A percentile compares a stretch with the other conserved stretches of the same genome.
Conservation (phyloP, 2,113 vertebrate genomes). For the Sinocyclocheilus anshuiensis region DNA sequence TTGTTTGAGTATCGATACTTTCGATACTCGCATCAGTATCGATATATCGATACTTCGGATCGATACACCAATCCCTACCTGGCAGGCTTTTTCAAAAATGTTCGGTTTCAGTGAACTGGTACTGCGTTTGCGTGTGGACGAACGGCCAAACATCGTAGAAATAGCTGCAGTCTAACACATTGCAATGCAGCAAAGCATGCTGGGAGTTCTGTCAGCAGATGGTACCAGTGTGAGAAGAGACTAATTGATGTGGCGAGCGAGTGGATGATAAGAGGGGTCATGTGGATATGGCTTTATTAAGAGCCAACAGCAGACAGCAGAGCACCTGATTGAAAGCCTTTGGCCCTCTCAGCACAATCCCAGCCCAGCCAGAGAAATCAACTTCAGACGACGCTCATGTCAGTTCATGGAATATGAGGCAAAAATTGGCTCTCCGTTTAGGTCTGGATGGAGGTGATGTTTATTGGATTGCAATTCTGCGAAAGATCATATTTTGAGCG, state of each 20-base stretch:
- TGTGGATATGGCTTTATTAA: slow-evolving; percentile 45
- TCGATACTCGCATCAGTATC: too few species aligned
- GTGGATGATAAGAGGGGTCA: slow-evolving; percentile 17
- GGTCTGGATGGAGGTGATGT: neutral
- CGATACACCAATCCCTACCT: too few species aligned
- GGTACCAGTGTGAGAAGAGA: slow-evolving; percentile 20
- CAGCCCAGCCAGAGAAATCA: neutral
- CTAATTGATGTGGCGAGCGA: slow-evolving; percentile 43
- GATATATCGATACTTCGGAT: too few species aligned
- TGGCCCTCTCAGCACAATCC: neutral
- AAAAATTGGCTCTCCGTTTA: neutral
- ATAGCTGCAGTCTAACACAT: neutral
- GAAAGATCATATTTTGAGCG: too few species aligned
- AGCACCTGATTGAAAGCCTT: neutral
- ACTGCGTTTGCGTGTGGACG: too few species aligned
- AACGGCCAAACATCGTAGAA: too few species aligned
- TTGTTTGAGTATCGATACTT: too few species aligned
- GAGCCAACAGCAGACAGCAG: neutral
- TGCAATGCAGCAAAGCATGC: neutral
- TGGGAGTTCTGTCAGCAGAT: slow-evolving; percentile 9
- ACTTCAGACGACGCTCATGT: neutral
- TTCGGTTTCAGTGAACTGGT: too few species aligned
- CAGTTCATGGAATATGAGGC: neutral
- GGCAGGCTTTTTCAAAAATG: too few species aligned
- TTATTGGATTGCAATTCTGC: too few species aligned